Evolutionary conservation across 2,797 vertebrate genomes (phyloP), one percentile per base, ranked within the genome.

Genomic region (Botia almorhae): DNA sequence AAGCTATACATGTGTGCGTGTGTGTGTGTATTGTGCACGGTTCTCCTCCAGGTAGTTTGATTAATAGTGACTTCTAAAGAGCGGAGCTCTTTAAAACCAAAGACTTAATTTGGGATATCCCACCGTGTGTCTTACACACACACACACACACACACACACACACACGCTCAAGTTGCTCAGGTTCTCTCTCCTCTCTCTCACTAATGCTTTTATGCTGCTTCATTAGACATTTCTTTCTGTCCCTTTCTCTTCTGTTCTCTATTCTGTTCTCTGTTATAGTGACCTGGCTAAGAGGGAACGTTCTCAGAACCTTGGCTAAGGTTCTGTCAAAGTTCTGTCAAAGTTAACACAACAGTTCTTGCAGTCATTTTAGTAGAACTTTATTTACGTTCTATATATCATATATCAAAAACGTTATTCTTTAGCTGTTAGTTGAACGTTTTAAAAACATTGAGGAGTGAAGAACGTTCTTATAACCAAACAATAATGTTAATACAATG

Each of bases 131-230:
- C 51, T 7, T 48, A 65, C 72, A 74, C 64, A 74, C 67, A 77
- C 78, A 61, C 73, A 68, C 73, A 72, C 75, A 68, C 69, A 74
- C 81, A 72, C 73, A 69, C 74, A 81, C 58, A 74, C 2, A 8
- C 71, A 70, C 33, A 33, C 33, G 0, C 33, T 81, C 75, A 84
- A 83, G 69, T 63, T 58, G 14, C 60, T 43, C 7, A 58, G 14
- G 78, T 69, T 68, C 23, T 74, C 70, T 71, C 48, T 29, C 39
- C 14, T 5, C 39, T 69, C 68, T 73, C 39, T 73, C 26, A n/a
- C 64, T 85, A 76, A 82, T 80, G 63, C 76, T 73, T 72, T 80
- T 85, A 80, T 76, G 17, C 76, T 61, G 69, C 80, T 79, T 84
- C 83, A 77, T 81, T 81, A 68, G 48, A 79, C 81, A 74, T 17